Evolutionary conservation across 2,797 vertebrate species (phyloP).

Genomic region (Sylvilagus floridanus): DNA sequence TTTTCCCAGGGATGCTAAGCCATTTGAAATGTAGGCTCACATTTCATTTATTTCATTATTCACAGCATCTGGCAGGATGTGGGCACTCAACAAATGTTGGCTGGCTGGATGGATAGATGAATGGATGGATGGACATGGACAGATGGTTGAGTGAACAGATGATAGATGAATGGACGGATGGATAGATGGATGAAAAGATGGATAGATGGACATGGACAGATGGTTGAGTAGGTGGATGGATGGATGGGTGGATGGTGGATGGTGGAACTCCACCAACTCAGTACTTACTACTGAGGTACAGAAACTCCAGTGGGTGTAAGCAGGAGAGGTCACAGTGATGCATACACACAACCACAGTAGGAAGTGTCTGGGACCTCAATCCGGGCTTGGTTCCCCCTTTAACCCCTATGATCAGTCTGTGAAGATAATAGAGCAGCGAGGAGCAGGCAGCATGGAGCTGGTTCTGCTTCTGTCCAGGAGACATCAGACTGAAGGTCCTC

Average conservation of each 20-base stretch:
- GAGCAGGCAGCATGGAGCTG: neutral
- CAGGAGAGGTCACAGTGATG: neutral
- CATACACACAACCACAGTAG: neutral
- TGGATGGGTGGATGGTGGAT: neutral
- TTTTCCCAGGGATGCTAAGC: neutral
- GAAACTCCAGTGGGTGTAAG: neutral
- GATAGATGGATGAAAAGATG: neutral
- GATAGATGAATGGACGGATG: no score
- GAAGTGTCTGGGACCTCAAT: neutral
- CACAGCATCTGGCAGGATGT: neutral
- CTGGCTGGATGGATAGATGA: no score
- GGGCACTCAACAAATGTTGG: neutral
- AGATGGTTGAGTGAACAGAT: no score
- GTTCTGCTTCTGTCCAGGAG: neutral
- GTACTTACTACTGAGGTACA: neutral
- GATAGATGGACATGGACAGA: neutral
- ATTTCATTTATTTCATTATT: neutral
- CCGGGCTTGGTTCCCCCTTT: neutral
- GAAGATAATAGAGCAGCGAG: neutral
- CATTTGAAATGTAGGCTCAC: neutral
- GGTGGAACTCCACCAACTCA: neutral
- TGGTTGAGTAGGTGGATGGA: neutral
- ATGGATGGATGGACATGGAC: no score
- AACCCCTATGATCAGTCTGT: neutral
- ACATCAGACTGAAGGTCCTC: neutral